Base-by-base conservation (phyloP, 1,140 invertebrate species). In the Lasaia peninsularis region DNA sequence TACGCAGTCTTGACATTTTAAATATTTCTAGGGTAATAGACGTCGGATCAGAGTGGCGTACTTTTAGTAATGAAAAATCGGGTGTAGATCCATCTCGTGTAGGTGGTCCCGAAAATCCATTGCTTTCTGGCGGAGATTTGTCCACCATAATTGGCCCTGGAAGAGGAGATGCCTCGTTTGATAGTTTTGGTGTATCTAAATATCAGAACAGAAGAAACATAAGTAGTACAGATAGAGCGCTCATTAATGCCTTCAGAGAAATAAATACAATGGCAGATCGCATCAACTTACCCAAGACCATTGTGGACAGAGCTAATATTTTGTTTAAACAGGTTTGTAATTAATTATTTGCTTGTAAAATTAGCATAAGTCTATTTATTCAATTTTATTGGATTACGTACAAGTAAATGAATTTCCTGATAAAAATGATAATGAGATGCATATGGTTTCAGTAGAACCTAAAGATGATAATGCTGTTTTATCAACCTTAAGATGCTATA, bases 1-100 rank as follows among this genome's bases (percentile, higher is more conserved):
- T 37, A 40, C 2, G 11, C 2, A 31, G 7, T 14, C 1, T n/a
- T 20, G 7, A 21, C 12, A 20, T 53, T 63, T 8, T 34, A 28
- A 56, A 52, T 37, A 34, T 58, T 90, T 90, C 20, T 74, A 97
- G 98, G 80, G 97, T 99, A 0, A 98, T 99, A 67, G 99, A 99
- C 91, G 99, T 99, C n/a, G 98, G 98, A n/a, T 99, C 98, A n/a
- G 99, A 99, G 89, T 99, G 99, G 99, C 92, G 99, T 86, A 99
- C 98, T 52, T 99, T 99, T 86, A 99, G 97, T 71, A 99, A 99
- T 91, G 99, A 99, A 80, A 99, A 99, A 80, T 94, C 94, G 60
- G 96, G 96, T 6, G 96, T 96, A 1, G 99, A 99, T 91, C 98
- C 98, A 18, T 99, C 97, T 90, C 97, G 98, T 96, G 99, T 99